Evolutionary conservation across 64 coral and sea anemone species (phyloP).

Genomic region (Actinia equina): DNA sequence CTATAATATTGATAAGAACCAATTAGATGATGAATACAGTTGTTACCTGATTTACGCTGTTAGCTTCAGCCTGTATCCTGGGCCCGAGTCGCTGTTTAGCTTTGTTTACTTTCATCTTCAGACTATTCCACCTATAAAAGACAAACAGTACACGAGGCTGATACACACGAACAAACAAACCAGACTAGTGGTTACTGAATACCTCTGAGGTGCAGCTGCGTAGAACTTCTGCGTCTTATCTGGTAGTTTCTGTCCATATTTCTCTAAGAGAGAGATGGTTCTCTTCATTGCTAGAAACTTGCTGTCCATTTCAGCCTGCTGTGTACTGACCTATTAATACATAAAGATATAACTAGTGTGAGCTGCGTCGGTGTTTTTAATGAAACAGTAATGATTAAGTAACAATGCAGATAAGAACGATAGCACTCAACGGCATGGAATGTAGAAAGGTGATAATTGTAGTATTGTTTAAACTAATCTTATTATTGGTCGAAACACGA

Average conservation of each 20-base stretch:
- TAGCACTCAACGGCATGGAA: too few species aligned
- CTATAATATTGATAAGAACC: too few species aligned
- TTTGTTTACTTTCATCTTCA: conserved; percentile 98
- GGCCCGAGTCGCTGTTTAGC: conserved; percentile 95
- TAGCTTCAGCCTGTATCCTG: conserved; percentile 89
- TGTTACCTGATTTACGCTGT: conserved; percentile 81
- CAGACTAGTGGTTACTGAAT: background rate
- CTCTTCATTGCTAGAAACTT: conserved; percentile 99
- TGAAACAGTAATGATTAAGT: too few species aligned
- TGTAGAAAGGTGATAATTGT: too few species aligned
- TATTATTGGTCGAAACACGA: too few species aligned
- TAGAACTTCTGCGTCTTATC: conserved; percentile 98
- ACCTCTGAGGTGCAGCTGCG: conserved; percentile 94
- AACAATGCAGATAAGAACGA: too few species aligned
- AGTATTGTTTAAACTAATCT: too few species aligned
- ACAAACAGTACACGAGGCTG: too few species aligned
- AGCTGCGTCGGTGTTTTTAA: too few species aligned
- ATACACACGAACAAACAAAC: too few species aligned
- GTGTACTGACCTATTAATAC: conserved; percentile 73
- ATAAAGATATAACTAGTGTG: too few species aligned
- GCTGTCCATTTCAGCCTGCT: conserved; percentile 98
- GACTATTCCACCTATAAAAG: conserved; percentile 84
- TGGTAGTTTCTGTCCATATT: conserved; percentile 95
- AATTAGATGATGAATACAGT: background rate
- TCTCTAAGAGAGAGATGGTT: conserved; percentile 90